phyloP scores from a whole-genome alignment of 1,140 invertebrate genomes.

The Bombyx mandarina region DNA sequence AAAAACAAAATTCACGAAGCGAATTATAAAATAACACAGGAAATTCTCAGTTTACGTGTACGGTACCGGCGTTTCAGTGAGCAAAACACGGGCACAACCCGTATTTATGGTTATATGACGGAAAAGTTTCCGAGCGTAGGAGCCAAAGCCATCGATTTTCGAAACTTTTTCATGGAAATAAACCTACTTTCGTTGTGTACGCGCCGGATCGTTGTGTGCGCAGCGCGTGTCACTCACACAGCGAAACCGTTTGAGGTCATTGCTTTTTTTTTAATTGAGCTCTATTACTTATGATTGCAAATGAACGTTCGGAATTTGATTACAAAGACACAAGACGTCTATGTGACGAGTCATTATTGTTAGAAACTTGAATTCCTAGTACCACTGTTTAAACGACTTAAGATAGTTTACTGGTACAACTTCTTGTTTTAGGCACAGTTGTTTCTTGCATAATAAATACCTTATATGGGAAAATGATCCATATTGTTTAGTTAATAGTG shows the following conservation, averaged over 20 bases:
- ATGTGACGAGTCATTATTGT: no score
- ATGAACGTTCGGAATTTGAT: no score
- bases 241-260: constrained; percentile 37
- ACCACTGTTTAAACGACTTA: no score
- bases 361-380: no score
- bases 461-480: no score
- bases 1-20: constrained; percentile 11
- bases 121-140: constrained; percentile 65
- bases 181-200: constrained; percentile 68
- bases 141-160: constrained; percentile 70
- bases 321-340: no score
- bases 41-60: constrained; percentile 31
- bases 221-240: constrained; percentile 35
- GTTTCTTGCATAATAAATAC: no score
- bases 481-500: no score
- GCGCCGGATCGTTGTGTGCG: constrained; percentile 35
- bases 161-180: constrained; percentile 71
- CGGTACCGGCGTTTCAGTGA: constrained; percentile 25
- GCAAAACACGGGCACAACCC: constrained; percentile 51
- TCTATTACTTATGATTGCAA: no score
- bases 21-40: constrained; percentile 36
- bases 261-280: constrained; percentile 17
- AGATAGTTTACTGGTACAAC: no score
- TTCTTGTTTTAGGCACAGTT: no score
- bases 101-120: constrained; percentile 68